phyloP scores from a whole-genome alignment of 2,888 invertebrate species.

The Parnassius mnemosyne region DNA sequence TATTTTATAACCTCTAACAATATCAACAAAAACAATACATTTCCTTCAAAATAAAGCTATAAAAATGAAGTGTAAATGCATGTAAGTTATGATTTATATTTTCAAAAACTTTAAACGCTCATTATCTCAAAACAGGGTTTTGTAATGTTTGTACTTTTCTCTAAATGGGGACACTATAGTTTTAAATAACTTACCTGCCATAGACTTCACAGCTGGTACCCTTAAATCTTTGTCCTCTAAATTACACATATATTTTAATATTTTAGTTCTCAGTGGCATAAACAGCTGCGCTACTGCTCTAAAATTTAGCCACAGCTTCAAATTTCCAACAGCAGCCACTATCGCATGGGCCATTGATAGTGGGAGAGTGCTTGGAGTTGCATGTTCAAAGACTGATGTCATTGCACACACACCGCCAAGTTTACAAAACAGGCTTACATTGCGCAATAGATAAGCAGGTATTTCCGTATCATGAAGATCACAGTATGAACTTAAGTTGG shows the following conservation, averaged over 20 bases:
- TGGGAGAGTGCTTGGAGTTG: constrained; percentile 87
- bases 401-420: constrained; percentile 93
- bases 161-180: too few species aligned
- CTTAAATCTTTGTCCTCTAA: constrained; percentile 94
- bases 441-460: constrained; percentile 92
- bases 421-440: constrained; percentile 96
- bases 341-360: constrained; percentile 95
- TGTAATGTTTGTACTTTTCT: too few species aligned
- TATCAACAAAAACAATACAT: too few species aligned
- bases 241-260: constrained; percentile 95
- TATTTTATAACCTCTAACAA: too few species aligned
- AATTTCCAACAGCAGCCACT: constrained; percentile 94
- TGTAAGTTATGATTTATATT: too few species aligned
- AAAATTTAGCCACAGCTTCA: constrained; percentile 96
- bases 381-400: constrained; percentile 90
- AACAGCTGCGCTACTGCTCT: constrained; percentile 93
- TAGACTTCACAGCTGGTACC: constrained; percentile 92
- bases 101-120: too few species aligned
- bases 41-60: too few species aligned
- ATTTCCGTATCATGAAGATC: constrained; percentile 97
- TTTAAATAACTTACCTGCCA: constrained; percentile 85
- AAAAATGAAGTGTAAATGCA: too few species aligned
- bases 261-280: constrained; percentile 91
- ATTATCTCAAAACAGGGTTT: too few species aligned
- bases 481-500: constrained; percentile 89